Percentiles rank a stretch among this genome's conserved stretches.
Evolutionary conservation across 1,140 invertebrate genomes (phyloP).

Genomic region (Sweltsa coloradensis): DNA sequence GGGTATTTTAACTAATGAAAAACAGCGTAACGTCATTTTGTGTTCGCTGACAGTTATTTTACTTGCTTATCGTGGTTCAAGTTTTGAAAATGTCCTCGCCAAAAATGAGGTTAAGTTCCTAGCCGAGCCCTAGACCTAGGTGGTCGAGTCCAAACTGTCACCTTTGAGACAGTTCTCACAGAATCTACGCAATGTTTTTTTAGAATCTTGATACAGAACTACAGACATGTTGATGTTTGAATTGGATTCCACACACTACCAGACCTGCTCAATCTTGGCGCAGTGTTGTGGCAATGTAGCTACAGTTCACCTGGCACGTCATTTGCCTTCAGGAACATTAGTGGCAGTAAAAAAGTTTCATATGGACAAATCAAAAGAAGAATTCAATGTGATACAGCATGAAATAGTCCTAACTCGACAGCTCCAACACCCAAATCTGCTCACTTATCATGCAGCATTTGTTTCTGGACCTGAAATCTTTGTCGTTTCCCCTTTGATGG

Average conservation of each 20-base stretch:
- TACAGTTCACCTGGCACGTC: slow-evolving; percentile 52
- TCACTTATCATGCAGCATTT: slow-evolving; percentile 60
- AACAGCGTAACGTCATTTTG: no score
- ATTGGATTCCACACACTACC: slow-evolving; percentile 23
- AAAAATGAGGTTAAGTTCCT: no score
- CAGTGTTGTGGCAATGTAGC: slow-evolving; percentile 53
- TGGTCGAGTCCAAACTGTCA: no score
- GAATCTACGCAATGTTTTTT: no score
- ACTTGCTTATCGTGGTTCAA: no score
- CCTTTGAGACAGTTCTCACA: no score
- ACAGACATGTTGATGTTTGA: slow-evolving; percentile 22
- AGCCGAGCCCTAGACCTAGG: no score
- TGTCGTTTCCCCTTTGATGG: slow-evolving; percentile 66
- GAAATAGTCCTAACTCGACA: slow-evolving; percentile 59
- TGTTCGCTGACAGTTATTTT: no score
- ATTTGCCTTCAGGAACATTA: slow-evolving; percentile 48
- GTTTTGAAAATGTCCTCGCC: no score
- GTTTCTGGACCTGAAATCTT: slow-evolving; percentile 60
- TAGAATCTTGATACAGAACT: no score
- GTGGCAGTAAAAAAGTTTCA: slow-evolving; percentile 65
- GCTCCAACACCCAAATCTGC: slow-evolving; percentile 64
- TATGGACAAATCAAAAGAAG: slow-evolving; percentile 53
- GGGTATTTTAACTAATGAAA: no score
- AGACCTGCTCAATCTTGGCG: slow-evolving; percentile 39
- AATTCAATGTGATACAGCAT: slow-evolving; percentile 53